Evolutionary conservation across 2,888 invertebrate species (phyloP).

Genomic region (Trissoscelio sp.): DNA sequence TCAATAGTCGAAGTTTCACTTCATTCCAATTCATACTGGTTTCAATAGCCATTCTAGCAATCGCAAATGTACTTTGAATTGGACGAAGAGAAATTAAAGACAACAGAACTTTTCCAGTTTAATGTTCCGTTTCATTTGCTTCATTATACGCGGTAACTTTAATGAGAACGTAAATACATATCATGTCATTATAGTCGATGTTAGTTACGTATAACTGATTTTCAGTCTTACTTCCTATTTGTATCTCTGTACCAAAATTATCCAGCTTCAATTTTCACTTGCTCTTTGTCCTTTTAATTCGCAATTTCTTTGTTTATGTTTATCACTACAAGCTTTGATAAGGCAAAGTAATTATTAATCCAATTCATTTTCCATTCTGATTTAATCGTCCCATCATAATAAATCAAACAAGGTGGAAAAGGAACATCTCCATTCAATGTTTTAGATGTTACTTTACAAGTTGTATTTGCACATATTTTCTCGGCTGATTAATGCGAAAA

Average conservation of each 20-base stretch:
- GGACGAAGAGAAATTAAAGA: conserved; percentile 48
- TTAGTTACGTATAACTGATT: not conserved
- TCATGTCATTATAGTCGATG: conserved; percentile 12
- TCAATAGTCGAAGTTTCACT: conserved; percentile 57
- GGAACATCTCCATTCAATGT: conserved; percentile 42
- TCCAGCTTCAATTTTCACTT: not conserved
- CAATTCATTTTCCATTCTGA: conserved; percentile 3
- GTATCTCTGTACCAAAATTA: not conserved
- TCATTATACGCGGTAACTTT: conserved; percentile 37
- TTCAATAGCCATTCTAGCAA: conserved; percentile 42
- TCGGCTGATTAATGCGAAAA: conserved; percentile 41
- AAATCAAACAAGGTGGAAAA: conserved; percentile 21
- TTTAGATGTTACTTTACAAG: conserved; percentile 17
- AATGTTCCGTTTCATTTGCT: conserved; percentile 50
- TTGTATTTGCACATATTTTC: conserved; percentile 45
- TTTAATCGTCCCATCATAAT: conserved; percentile 16
- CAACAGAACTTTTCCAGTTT: conserved; percentile 41
- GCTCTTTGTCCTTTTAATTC: not conserved
- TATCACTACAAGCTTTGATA: not conserved
- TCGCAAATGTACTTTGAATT: conserved; percentile 40
- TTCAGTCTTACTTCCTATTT: not conserved
- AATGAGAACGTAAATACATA: conserved; percentile 44
- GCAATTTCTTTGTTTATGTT: not conserved
- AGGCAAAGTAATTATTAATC: conserved; percentile 2
- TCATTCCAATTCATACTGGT: conserved; percentile 49